phyloP scores from a whole-genome alignment of 2,888 invertebrate species.

The Ptycholaimellus sp. region DNA sequence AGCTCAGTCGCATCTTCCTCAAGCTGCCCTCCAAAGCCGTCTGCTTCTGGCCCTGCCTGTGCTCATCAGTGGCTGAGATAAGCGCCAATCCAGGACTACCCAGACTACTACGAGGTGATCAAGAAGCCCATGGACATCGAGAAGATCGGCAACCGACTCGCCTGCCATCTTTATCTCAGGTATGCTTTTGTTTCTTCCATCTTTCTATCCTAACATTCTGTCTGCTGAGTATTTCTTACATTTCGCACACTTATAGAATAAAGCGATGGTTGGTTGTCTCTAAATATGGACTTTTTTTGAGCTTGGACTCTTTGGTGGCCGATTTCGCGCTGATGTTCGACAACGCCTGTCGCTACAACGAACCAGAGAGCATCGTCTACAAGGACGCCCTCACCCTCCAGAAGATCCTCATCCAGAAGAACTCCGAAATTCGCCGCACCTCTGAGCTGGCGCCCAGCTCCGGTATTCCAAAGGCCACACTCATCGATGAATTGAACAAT shows the following conservation, averaged over 20 bases:
- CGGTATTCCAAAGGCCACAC: neutral
- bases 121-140: conserved; percentile 89
- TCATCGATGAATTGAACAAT: neutral
- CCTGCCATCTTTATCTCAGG: too few relatives aligned
- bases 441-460: too few relatives aligned
- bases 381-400: conserved; percentile 70
- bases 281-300: too few relatives aligned
- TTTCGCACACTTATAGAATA: too few relatives aligned
- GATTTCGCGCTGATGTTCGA: conserved; percentile 54
- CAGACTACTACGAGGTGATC: conserved; percentile 88
- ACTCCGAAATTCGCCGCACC: conserved; percentile 49
- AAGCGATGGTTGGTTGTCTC: too few relatives aligned
- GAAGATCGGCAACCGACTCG: conserved; percentile 45
- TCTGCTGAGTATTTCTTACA: too few relatives aligned
- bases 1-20: conserved; percentile 74
- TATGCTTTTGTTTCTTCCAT: too few relatives aligned
- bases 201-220: too few relatives aligned
- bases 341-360: conserved; percentile 89
- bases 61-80: too few relatives aligned
- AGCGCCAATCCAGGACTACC: conserved; percentile 68
- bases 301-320: conserved; percentile 11
- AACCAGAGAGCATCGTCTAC: conserved; percentile 80
- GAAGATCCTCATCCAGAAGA: conserved; percentile 63
- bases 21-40: conserved; percentile 67
- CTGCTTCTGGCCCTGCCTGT: too few relatives aligned